Evolutionary conservation across 1,140 invertebrate genomes (phyloP), one percentile per base, ranked within the genome.

Genomic region (Papilio polytes): DNA sequence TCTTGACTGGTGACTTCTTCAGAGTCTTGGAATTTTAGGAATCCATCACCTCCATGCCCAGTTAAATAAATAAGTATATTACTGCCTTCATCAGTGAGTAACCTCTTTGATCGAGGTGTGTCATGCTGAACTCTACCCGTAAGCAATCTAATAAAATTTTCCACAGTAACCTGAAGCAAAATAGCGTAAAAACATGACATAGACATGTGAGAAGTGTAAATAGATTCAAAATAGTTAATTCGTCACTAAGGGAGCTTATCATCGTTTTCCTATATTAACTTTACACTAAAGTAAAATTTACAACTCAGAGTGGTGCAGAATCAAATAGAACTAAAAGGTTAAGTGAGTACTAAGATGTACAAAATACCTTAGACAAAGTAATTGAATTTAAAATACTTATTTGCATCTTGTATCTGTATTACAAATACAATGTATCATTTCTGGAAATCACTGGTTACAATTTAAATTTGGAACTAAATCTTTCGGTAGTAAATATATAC

Each of bases 1-100:
- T 99, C 99, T 89, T 99, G 98, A 95, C 98, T 99, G n/a, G 99
- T 99, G 13, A 99, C 98, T 96, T 99, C 99, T 94, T 99, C 99
- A 1, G 99, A 98, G 95, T 99, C 99, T 96, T 99, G 99, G 92
- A 99, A 99, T 94, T 99, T 99, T 0, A 99, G 95, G 91, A 99
- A 99, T 0, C 99, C 99, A 96, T 99, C 99, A 48, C 99, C 99
- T 20, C 99, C 99, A 95, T 99, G 99, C 0, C 99, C 99, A 83
- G 97, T 98, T 87, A 99, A 96, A 94, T 99, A 99, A 85, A 99
- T 98, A 0, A 99, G 95, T 73, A 99, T 98, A 95, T 99, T 99
- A 90, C 98, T 99, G 8, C 98, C 97, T 91, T 99, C 98, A 41
- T 41, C 99, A 1, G 99, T 99, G 0, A 99, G 95, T 0, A 99